Evolutionary conservation across 2,888 invertebrate species (phyloP).

Genomic region (Globia sparganii): DNA sequence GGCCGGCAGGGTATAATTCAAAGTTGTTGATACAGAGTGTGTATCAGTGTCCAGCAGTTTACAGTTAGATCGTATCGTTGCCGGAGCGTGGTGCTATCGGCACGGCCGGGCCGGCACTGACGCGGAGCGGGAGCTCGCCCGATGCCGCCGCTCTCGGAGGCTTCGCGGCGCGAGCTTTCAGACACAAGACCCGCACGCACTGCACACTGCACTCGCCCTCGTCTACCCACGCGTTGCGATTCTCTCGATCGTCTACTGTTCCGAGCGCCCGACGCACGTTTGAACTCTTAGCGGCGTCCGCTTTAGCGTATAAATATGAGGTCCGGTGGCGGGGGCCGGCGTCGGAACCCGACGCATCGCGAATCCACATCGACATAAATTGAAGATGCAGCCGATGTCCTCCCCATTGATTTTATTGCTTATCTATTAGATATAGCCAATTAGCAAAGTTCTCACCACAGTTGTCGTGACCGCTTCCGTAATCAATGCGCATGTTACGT

Average conservation of each 20-base stretch:
- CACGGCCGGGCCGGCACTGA: constrained; percentile 91
- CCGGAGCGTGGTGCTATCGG: constrained; percentile 87
- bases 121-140: constrained; percentile 81
- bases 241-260: constrained; percentile 89
- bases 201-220: constrained; percentile 90
- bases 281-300: constrained; percentile 89
- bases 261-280: constrained; percentile 89
- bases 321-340: constrained; percentile 89
- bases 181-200: constrained; percentile 88
- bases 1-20: constrained; percentile 73
- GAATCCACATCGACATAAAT: constrained; percentile 88
- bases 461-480: constrained; percentile 82
- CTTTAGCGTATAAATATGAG: constrained; percentile 90
- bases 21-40: constrained; percentile 76
- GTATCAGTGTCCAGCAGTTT: constrained; percentile 83
- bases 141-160: constrained; percentile 82
- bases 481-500: constrained; percentile 79
- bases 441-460: constrained; percentile 86
- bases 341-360: constrained; percentile 87
- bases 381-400: constrained; percentile 89
- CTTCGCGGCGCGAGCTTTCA: constrained; percentile 90
- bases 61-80: constrained; percentile 74
- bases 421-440: constrained; percentile 87
- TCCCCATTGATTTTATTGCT: constrained; percentile 89
- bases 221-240: constrained; percentile 88